A percentile compares a stretch with the other conserved stretches of the same genome.
phyloP scores from a whole-genome alignment of 1,140 invertebrate genomes.

The Mactra quadrangularis region DNA sequence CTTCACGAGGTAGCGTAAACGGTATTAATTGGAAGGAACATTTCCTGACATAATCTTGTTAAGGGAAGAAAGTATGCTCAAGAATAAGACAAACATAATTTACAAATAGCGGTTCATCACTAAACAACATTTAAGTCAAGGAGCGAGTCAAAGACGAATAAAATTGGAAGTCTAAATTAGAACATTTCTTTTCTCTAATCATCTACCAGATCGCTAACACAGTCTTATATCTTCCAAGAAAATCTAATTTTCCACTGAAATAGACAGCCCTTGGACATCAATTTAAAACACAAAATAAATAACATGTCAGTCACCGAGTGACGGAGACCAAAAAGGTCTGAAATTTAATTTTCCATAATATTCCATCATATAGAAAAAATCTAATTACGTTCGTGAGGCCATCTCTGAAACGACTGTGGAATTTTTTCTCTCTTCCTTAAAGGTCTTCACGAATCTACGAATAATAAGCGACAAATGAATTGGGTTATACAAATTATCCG shows the following conservation, averaged over 20 bases:
- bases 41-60: too few species aligned
- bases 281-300: conserved; percentile 64
- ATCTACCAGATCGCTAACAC: conserved; percentile 36
- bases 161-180: conserved; percentile 50
- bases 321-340: conserved; percentile 56
- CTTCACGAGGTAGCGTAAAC: too few species aligned
- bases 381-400: conserved; percentile 47
- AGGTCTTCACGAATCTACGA: conserved; percentile 46
- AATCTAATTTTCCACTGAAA: conserved; percentile 56
- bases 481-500: conserved; percentile 60
- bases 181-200: conserved; percentile 54
- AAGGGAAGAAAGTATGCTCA: too few species aligned
- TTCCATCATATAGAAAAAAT: conserved; percentile 63
- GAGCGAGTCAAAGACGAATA: conserved; percentile 4
- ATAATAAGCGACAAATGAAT: conserved; percentile 62
- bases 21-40: too few species aligned
- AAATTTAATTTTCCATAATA: conserved; percentile 65
- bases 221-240: conserved; percentile 57
- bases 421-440: conserved; percentile 49
- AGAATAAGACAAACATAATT: too few species aligned
- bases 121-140: conserved; percentile 39
- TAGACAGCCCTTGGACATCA: conserved; percentile 57
- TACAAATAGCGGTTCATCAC: not conserved
- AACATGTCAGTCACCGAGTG: conserved; percentile 58
- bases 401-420: conserved; percentile 36